Percentiles rank a stretch among this genome's conserved stretches.
Conservation (phyloP, 1,140 invertebrate genomes). For the Leptonema lineaticorne region DNA sequence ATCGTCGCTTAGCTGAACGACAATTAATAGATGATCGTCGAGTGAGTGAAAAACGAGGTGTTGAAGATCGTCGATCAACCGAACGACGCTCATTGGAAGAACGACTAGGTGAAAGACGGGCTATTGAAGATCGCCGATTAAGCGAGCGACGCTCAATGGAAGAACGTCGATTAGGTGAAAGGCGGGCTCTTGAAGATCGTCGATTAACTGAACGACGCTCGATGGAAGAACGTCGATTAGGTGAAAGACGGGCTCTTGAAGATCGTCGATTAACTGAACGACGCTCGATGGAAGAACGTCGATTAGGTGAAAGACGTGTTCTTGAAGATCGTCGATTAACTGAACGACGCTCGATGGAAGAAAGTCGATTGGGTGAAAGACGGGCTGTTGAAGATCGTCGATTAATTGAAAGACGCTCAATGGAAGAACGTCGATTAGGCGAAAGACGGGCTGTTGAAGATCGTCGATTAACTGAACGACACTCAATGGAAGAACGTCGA, state of each 20-base stretch:
- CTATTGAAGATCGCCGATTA: neutral
- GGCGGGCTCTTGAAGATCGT: neutral
- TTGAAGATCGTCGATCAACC: neutral
- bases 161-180: neutral
- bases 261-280: neutral
- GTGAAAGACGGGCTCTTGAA: neutral
- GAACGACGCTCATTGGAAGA: neutral
- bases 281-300: neutral
- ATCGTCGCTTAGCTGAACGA: neutral
- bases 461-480: neutral
- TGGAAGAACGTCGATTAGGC: neutral
- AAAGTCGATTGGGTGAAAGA: neutral
- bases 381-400: neutral
- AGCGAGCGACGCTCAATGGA: neutral
- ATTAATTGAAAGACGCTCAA: neutral
- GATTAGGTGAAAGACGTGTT: neutral
- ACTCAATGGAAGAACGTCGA: neutral
- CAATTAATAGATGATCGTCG: neutral
- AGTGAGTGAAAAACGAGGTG: neutral
- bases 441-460: neutral
- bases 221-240: neutral
- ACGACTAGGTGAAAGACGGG: neutral
- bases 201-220: neutral
- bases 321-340: neutral
- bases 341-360: neutral